Conservation (phyloP, 2,888 invertebrate species). For the Drosophila aldrichi region DNA sequence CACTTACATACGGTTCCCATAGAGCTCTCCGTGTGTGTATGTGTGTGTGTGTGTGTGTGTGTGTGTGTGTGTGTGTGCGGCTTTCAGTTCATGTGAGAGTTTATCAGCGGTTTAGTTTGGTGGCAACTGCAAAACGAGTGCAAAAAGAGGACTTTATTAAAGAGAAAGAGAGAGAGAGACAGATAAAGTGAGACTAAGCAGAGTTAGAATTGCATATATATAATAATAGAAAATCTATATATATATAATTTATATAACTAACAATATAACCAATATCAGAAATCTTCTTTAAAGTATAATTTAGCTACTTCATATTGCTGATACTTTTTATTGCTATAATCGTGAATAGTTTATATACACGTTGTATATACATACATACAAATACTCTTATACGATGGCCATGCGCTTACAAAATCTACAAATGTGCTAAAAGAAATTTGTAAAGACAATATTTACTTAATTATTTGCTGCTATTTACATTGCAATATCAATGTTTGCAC, state of each 20-base stretch:
- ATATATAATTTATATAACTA: no score
- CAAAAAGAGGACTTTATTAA: background rate
- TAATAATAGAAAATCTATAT: no score
- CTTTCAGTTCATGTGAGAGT: slow-evolving; percentile 3
- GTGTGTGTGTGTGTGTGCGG: background rate
- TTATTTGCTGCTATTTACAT: background rate
- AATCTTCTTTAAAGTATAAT: no score
- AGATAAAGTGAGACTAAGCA: no score
- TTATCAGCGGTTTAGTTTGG: slow-evolving; percentile 12
- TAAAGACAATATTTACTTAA: background rate
- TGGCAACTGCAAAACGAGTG: background rate
- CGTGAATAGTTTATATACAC: background rate
- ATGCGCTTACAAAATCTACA: background rate
- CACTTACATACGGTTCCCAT: slow-evolving; percentile 1
- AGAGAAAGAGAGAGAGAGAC: background rate
- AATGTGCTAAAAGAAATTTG: no score
- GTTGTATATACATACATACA: no score
- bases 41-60: background rate
- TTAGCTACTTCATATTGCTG: background rate
- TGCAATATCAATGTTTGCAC: background rate
- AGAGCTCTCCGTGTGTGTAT: background rate
- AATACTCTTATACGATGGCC: background rate
- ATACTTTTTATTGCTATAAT: background rate
- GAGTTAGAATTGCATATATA: background rate
- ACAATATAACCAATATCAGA: no score